Base-by-base conservation (phyloP, 2,888 invertebrate genomes). In the Hanleya hanleyi region DNA sequence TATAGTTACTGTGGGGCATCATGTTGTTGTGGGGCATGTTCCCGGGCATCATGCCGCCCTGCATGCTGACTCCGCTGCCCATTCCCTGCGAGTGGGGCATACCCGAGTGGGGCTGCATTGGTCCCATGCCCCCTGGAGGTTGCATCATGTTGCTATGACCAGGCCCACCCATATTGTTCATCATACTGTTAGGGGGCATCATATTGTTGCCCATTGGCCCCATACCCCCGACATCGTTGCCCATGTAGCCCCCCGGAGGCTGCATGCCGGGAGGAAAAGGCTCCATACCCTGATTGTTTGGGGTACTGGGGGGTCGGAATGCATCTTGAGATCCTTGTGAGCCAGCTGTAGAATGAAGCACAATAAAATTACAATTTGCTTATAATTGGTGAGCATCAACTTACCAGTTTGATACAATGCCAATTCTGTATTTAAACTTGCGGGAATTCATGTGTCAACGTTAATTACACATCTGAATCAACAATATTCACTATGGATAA, bases 131-230 rank as follows among this genome's bases (percentile, higher is more conserved):
- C 72, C 79, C 82, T 37, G 81, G 92, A 92, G 36, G 83, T n/a
- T n/a, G n/a, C 91, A 90, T 80, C 91, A 89, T 88, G 91, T 89
- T 77, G 84, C 69, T 18, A 18, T n/a, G 2, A 7, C 47, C 47
- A n/a, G 47, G 47, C 61, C 67, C 69, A 3, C 74, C 74, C 78
- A 81, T 83, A 67, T 79, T 82, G 75, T 82, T 82, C 84, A 85
- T 85, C 86, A 86, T 86, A 68, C 72, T 75, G 68, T 78, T 81
- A 61, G 76, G 80, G 32, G 81, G 81, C 80, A 83, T 82, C 81
- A 83, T 82, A 33, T 66, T 74, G 5, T 80, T 80, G 67, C 73
- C 69, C 86, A 86, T 85, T 74, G 83, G 84, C 33, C 83, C 83
- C 82, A 85, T 85, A 69, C 72, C 76, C 1, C 73, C 71, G 9